phyloP scores from a whole-genome alignment of 2,113 vertebrate species.

The Lampris megalopsis region DNA sequence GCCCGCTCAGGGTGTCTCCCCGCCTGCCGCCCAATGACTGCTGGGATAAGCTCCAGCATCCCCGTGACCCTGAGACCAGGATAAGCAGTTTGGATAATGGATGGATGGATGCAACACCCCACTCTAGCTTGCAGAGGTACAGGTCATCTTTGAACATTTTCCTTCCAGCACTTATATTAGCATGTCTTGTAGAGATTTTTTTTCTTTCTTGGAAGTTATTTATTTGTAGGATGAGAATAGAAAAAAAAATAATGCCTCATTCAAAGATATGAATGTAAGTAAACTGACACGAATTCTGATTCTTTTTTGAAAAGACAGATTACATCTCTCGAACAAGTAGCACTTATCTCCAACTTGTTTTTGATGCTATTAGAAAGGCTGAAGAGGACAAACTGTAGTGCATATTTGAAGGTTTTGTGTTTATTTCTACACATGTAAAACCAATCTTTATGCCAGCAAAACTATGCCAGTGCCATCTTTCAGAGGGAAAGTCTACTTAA shows the following conservation, averaged over 20 bases:
- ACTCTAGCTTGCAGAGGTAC: slow-evolving; percentile 31
- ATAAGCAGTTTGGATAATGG: too few relatives aligned
- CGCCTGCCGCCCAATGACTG: too few relatives aligned
- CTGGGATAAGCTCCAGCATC: too few relatives aligned
- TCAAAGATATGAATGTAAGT: not conserved
- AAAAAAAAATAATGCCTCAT: not conserved
- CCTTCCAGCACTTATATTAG: not conserved
- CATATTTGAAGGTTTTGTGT: too few relatives aligned
- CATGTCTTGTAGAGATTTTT: not conserved
- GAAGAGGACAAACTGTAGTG: not conserved
- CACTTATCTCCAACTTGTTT: not conserved
- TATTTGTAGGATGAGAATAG: not conserved
- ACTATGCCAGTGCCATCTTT: not conserved
- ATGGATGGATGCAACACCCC: too few relatives aligned
- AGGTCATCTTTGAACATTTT: slow-evolving; percentile 22
- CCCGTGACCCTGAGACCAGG: too few relatives aligned
- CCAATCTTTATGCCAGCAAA: not conserved
- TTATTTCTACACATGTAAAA: not conserved
- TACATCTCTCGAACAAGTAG: not conserved
- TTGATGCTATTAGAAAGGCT: slow-evolving; percentile 16
- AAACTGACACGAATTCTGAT: not conserved
- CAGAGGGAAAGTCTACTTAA: not conserved
- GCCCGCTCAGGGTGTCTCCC: too few relatives aligned
- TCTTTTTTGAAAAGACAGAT: slow-evolving; percentile 7
- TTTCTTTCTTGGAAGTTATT: not conserved